Percentiles rank a stretch among this genome's conserved stretches.
phyloP scores from a whole-genome alignment of 2,888 invertebrate species.

The Drosophila melanosoma region DNA sequence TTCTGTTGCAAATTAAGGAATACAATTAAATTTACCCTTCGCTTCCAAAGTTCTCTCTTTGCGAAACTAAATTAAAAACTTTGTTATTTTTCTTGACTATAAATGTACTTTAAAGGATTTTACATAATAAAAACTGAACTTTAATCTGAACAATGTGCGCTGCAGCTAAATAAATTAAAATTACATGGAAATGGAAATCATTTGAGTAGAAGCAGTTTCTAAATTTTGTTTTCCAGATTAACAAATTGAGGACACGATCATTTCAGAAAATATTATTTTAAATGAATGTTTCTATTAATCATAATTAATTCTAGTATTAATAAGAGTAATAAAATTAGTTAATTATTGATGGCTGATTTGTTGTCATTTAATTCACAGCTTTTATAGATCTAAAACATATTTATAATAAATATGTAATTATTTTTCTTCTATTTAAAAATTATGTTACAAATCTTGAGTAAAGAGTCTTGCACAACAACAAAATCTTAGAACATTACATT shows the following conservation, averaged over 20 bases:
- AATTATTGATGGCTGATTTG: too few species aligned
- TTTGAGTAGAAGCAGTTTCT: not conserved
- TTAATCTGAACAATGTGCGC: not conserved
- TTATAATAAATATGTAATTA: too few species aligned
- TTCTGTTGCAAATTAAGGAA: constrained; percentile 24
- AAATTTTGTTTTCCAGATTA: not conserved
- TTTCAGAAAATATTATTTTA: not conserved
- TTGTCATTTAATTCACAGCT: too few species aligned
- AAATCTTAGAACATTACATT: not conserved
- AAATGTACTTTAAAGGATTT: not conserved
- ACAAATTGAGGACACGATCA: not conserved
- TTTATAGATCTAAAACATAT: too few species aligned
- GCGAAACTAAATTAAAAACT: not conserved
- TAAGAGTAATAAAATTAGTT: not conserved
- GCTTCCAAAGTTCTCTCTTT: not conserved
- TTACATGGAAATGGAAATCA: not conserved
- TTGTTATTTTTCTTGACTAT: not conserved
- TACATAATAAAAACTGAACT: not conserved
- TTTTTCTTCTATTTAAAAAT: too few species aligned
- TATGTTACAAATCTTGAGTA: not conserved
- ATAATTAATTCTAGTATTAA: not conserved
- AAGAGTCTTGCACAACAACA: not conserved
- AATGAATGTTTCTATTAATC: too few species aligned
- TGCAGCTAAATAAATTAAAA: not conserved
- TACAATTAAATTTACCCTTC: constrained; percentile 9